These are phyloP conservation scores for Acropternis orthonyx DNA, from an alignment of 2,797 vertebrate genomes.

Conservation along the genomic window DNA sequence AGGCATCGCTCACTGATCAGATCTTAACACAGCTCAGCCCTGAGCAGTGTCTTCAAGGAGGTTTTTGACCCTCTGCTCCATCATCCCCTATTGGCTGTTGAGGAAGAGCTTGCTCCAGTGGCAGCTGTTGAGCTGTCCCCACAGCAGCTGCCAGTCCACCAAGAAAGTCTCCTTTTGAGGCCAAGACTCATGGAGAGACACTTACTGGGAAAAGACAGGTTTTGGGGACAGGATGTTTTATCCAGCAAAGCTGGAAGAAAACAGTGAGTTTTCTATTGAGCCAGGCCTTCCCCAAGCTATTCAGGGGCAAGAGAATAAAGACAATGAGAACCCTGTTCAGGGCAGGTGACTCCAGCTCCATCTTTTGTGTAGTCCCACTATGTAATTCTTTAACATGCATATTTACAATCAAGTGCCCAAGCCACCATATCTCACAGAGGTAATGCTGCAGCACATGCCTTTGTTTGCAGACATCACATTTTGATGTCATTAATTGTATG, in stretches of 20 bases:
- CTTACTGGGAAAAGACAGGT: too few species aligned
- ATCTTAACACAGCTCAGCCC: not conserved
- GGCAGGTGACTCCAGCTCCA: not conserved
- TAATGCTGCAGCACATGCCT: not conserved
- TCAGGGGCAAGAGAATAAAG: not conserved
- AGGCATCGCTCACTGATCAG: not conserved
- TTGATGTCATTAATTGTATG: not conserved
- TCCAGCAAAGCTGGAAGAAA: not conserved
- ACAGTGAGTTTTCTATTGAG: fast-evolving
- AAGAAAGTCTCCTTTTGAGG: not conserved
- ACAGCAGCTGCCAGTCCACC: not conserved
- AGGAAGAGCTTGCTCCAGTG: fast-evolving
- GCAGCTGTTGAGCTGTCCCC: not conserved
- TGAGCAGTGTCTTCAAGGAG: not conserved
- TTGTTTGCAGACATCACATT: conserved; percentile 32
- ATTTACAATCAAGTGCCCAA: not conserved
- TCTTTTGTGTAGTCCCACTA: not conserved
- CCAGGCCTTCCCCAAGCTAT: not conserved
- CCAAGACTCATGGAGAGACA: not conserved
- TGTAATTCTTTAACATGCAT: fast-evolving
- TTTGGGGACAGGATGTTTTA: not conserved
- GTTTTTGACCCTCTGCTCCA: not conserved
- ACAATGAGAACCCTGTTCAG: not conserved
- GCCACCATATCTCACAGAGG: not conserved
- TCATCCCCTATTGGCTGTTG: fast-evolving